Percentiles rank a stretch among this genome's conserved stretches.
Conservation (phyloP, 1,140 invertebrate species). For the Caenorhabditis latens region DNA sequence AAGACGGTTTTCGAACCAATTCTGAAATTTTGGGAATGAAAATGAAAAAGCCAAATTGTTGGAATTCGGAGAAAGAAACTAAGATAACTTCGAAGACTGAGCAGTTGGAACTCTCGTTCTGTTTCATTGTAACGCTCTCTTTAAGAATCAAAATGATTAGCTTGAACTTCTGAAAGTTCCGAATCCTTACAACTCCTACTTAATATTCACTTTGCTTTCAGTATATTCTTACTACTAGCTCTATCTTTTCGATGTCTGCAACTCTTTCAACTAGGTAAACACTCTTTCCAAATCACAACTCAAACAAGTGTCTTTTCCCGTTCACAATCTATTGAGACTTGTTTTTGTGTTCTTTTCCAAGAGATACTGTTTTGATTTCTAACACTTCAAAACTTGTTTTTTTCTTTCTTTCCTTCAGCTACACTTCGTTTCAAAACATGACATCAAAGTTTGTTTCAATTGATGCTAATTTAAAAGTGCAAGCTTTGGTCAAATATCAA, state of each 20-base stretch:
- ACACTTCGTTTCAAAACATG: neutral
- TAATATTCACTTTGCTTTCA: neutral
- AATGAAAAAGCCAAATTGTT: too few relatives aligned
- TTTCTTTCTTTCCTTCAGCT: neutral
- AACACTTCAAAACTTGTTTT: conserved; percentile 40
- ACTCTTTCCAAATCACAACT: neutral
- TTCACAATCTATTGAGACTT: neutral
- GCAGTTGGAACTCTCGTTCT: too few relatives aligned
- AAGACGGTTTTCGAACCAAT: conserved; percentile 70
- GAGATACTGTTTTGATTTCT: neutral
- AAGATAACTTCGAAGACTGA: too few relatives aligned
- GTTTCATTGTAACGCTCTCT: too few relatives aligned
- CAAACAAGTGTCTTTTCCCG: neutral
- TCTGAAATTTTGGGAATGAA: conserved; percentile 66
- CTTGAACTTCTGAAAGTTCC: too few relatives aligned
- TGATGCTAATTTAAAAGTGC: conserved; percentile 22
- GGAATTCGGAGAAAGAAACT: neutral
- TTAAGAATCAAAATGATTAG: too few relatives aligned
- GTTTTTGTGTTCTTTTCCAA: conserved; percentile 18
- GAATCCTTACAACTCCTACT: too few relatives aligned
- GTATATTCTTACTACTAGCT: too few relatives aligned
- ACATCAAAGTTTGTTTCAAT: conserved; percentile 25
- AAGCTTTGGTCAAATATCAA: neutral
- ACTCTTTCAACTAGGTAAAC: neutral
- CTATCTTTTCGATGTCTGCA: neutral